Evolutionary conservation across 2,797 vertebrate genomes (phyloP), one percentile per base, ranked within the genome.

Genomic region (Takifugu ocellatus): DNA sequence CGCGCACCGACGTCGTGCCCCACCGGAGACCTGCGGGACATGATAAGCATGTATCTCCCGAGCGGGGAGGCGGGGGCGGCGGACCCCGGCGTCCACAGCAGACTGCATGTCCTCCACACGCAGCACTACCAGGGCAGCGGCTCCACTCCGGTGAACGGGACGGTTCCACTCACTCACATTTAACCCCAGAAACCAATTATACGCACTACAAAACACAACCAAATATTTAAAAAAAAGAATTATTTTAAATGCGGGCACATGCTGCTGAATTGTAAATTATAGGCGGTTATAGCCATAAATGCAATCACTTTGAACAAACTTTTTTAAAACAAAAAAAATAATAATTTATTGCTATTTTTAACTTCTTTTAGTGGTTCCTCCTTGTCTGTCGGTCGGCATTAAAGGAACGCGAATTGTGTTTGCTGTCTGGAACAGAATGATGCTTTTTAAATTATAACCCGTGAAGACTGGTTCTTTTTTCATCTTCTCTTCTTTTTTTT

Each of bases 21-120:
- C 1, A 42, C 84, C 51, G 96, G 95, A 81, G 96, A 98, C 89
- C 92, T 98, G 87, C 90, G 95, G 77, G 96, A 98, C 86, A 98
- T 98, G 96, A 98, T 98, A 89, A 98, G 96, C 90, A 97, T 98
- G 92, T 92, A 92, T 58, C 87, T 93, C 84, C 96, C 96, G 7
- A 85, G 66, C 75, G 82, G 80, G 14, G 96, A 95, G 80, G 91
- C 89, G 17, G 44, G 44, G 44, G 93, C 90, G 33, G 94, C 74
- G 17, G 86, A 94, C 78, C 86, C 93, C 58, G 84, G 73, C 55
- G 93, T 70, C 74, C 94, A 93, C 59, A 93, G 93, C 90, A 92
- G 96, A 87, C 95, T 98, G 66, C 96, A 97, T 67, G 92, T 93
- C 61, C 90, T 98, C 75, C 87, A 88, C 70, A 93, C 95, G 74